phyloP scores from a whole-genome alignment of 2,113 vertebrate genomes.

The Bufo bufo region DNA sequence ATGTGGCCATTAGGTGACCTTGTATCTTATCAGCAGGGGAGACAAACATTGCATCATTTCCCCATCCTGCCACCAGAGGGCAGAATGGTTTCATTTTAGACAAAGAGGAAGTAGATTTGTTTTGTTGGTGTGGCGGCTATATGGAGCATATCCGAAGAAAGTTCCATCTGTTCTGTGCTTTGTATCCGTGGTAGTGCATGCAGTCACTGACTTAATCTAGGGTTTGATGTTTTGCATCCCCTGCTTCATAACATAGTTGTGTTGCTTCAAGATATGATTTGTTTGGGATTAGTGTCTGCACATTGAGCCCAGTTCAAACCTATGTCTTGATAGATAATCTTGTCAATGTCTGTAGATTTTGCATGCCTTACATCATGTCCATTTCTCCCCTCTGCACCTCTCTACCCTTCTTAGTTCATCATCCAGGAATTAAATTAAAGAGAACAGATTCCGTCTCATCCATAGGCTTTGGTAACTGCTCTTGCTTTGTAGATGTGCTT shows the following conservation, averaged over 20 bases:
- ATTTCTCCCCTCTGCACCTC: slow-evolving; percentile 65
- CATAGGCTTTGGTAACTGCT: slow-evolving; percentile 78
- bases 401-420: slow-evolving; percentile 87
- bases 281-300: not conserved
- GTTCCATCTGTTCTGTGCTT: not conserved
- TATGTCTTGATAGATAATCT: not conserved
- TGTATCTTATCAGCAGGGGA: too few relatives aligned
- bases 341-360: slow-evolving; percentile 23
- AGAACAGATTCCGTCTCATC: slow-evolving; percentile 93
- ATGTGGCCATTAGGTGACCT: too few relatives aligned
- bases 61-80: not conserved
- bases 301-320: not conserved
- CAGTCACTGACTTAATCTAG: not conserved
- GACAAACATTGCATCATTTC: too few relatives aligned
- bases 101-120: not conserved
- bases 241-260: slow-evolving; percentile 8
- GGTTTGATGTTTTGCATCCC: not conserved
- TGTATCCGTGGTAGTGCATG: not conserved
- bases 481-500: slow-evolving; percentile 55
- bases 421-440: slow-evolving; percentile 92
- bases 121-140: not conserved
- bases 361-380: slow-evolving; percentile 33
- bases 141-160: not conserved
- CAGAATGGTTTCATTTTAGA: not conserved
- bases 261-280: not conserved